Percentiles rank a stretch among this genome's conserved stretches.
Conservation (phyloP, 2,113 vertebrate species). For the Scalopus aquaticus region DNA sequence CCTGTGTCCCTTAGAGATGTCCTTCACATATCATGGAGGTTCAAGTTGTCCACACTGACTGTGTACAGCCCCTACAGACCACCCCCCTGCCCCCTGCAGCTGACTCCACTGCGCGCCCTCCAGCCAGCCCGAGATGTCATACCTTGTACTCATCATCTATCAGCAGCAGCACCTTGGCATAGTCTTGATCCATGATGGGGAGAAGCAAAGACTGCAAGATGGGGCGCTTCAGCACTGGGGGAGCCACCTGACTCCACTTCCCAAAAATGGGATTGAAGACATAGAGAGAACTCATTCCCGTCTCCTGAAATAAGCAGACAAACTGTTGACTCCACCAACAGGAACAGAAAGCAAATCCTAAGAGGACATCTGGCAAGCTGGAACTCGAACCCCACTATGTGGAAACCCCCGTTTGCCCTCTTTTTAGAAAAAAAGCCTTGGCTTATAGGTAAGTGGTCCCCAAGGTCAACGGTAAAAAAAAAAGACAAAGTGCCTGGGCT, state of each 20-base stretch:
- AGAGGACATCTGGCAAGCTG: background rate
- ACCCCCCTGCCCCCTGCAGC: too few relatives aligned
- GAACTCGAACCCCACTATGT: background rate
- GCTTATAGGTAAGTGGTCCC: background rate
- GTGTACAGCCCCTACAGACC: too few relatives aligned
- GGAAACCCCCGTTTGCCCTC: background rate
- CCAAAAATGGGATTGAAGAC: constrained; percentile 99
- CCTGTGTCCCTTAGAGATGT: background rate
- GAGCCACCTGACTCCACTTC: constrained; percentile 93
- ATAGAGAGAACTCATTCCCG: constrained; percentile 91
- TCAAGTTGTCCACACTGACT: too few relatives aligned
- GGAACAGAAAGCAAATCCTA: background rate
- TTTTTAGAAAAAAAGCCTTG: background rate
- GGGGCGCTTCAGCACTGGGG: constrained; percentile 90
- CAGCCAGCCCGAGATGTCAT: background rate
- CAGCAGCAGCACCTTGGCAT: constrained; percentile 95
- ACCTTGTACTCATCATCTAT: constrained; percentile 97
- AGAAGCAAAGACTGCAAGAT: constrained; percentile 94
- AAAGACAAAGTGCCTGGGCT: background rate
- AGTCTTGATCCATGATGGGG: constrained; percentile 97
- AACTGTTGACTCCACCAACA: background rate
- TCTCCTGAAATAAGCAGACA: constrained; percentile 86
- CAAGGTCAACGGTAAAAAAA: background rate
- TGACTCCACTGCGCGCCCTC: rapidly evolving
- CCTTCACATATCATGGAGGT: too few relatives aligned